phyloP scores from a whole-genome alignment of 2,888 invertebrate genomes.

The Gibbula magus region DNA sequence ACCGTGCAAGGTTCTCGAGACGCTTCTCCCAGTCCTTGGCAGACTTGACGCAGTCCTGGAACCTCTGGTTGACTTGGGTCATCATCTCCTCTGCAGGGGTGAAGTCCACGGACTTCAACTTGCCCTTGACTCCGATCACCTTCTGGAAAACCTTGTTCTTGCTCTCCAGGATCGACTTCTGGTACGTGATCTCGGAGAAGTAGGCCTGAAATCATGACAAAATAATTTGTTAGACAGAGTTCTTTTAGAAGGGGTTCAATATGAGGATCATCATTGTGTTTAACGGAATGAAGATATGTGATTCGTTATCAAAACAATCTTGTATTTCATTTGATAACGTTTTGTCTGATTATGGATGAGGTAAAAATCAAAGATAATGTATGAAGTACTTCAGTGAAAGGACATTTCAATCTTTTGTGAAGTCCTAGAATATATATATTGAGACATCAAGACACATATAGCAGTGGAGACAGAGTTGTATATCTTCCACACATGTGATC shows the following conservation, averaged over 20 bases:
- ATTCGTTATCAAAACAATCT: too few relatives aligned
- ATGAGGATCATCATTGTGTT: not conserved
- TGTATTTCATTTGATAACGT: not conserved
- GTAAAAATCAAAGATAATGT: not conserved
- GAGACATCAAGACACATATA: too few relatives aligned
- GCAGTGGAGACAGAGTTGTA: not conserved
- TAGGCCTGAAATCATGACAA: conserved; percentile 78
- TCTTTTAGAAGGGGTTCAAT: too few relatives aligned
- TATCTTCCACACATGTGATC: not conserved
- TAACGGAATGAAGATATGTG: not conserved
- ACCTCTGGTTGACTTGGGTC: conserved; percentile 88
- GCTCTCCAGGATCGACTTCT: conserved; percentile 94
- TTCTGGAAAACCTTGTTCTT: conserved; percentile 94
- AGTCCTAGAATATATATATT: not conserved
- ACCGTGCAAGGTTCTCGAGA: conserved; percentile 85
- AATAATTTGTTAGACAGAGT: too few relatives aligned
- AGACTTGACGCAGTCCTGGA: conserved; percentile 76
- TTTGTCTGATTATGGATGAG: not conserved
- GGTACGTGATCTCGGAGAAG: conserved; percentile 91
- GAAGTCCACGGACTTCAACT: conserved; percentile 85
- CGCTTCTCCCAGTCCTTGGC: conserved; percentile 77
- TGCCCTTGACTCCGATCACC: conserved; percentile 83
- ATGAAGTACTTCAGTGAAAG: too few relatives aligned
- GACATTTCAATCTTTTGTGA: not conserved
- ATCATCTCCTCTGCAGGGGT: conserved; percentile 82